Conservation (phyloP, 2,888 invertebrate genomes). For the Polylopha cassiicola region DNA sequence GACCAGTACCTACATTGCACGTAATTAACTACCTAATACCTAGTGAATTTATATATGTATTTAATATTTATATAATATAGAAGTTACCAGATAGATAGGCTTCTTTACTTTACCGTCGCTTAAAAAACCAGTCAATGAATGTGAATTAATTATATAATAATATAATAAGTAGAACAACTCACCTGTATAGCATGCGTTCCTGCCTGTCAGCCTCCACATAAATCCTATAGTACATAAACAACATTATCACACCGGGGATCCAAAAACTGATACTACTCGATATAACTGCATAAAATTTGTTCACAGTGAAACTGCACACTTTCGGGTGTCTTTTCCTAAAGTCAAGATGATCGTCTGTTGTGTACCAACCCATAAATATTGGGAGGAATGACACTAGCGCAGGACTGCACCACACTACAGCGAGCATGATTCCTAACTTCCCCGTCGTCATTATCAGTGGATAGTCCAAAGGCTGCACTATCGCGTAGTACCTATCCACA, state of each 20-base stretch:
- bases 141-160: too few relatives aligned
- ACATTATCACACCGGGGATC: conserved; percentile 95
- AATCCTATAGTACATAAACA: conserved; percentile 93
- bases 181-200: conserved; percentile 90
- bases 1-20: too few relatives aligned
- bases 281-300: conserved; percentile 90
- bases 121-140: too few relatives aligned
- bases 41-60: too few relatives aligned
- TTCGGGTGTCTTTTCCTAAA: conserved; percentile 82
- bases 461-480: conserved; percentile 95
- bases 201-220: conserved; percentile 91
- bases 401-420: conserved; percentile 94
- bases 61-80: too few relatives aligned
- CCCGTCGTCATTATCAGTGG: conserved; percentile 94
- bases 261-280: conserved; percentile 95
- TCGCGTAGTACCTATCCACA: conserved; percentile 93
- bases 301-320: conserved; percentile 90
- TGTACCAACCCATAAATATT: conserved; percentile 97
- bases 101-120: too few relatives aligned
- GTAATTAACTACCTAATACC: too few relatives aligned
- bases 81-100: too few relatives aligned
- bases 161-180: conserved; percentile 35
- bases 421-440: conserved; percentile 87
- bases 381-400: conserved; percentile 95
- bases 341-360: conserved; percentile 87